phyloP scores from a whole-genome alignment of 2,113 vertebrate species.

The Ia io region DNA sequence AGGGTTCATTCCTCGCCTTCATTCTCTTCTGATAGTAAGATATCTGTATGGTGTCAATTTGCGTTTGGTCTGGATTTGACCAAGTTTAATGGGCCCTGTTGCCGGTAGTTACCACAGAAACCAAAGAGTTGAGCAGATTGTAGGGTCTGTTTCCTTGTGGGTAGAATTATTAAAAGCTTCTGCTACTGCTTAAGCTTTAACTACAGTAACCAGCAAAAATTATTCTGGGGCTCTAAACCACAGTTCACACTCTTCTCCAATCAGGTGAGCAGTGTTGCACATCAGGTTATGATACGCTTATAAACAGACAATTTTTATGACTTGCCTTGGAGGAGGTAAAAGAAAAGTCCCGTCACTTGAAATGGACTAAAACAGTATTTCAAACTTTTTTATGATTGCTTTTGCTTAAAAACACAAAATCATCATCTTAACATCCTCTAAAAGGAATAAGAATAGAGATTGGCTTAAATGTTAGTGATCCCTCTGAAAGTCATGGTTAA shows the following conservation, averaged over 20 bases:
- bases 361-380: constrained; percentile 16
- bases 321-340: not conserved
- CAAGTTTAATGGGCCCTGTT: not conserved
- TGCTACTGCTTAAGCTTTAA: constrained; percentile 9
- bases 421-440: not conserved
- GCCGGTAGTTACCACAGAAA: not conserved
- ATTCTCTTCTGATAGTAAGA: constrained; percentile 17
- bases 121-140: not conserved
- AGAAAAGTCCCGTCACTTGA: not conserved
- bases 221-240: not conserved
- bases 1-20: not conserved
- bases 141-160: not conserved
- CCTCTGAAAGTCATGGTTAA: not conserved
- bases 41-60: not conserved
- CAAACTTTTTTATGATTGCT: not conserved
- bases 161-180: not conserved
- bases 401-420: constrained; percentile 32
- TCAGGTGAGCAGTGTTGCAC: not conserved
- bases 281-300: not conserved
- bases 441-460: not conserved
- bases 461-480: constrained; percentile 19
- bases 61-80: not conserved
- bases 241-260: not conserved
- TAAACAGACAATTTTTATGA: not conserved
- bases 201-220: not conserved